phyloP scores from a whole-genome alignment of 2,888 invertebrate genomes.

The Cephus spinipes region DNA sequence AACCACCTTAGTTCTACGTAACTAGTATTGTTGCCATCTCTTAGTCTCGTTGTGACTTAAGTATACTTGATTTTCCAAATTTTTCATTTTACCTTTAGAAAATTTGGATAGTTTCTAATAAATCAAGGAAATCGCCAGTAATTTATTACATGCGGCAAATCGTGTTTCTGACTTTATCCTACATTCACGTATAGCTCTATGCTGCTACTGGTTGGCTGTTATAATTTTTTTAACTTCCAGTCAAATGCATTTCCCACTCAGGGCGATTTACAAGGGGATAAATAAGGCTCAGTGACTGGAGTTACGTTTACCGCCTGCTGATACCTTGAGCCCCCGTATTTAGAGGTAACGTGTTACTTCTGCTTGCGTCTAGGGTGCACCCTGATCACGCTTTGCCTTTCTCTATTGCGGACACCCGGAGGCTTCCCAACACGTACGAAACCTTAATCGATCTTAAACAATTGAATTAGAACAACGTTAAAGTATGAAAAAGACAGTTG shows the following conservation, averaged over 20 bases:
- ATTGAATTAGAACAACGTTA: background rate
- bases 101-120: background rate
- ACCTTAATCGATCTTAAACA: background rate
- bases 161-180: background rate
- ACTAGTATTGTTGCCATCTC: background rate
- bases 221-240: background rate
- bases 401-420: background rate
- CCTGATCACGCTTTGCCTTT: conserved; percentile 1
- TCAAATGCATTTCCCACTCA: background rate
- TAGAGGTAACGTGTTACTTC: conserved; percentile 1
- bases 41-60: background rate
- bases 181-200: background rate
- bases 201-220: background rate
- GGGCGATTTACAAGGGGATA: background rate
- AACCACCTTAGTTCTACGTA: background rate
- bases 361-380: background rate
- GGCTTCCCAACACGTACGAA: background rate
- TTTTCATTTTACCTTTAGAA: background rate
- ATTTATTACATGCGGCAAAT: background rate
- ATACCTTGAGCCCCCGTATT: background rate
- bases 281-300: background rate
- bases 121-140: background rate
- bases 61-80: background rate
- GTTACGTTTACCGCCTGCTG: background rate
- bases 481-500: background rate